These are phyloP conservation scores for Chironomus striatipennis DNA, from an alignment of 1,140 invertebrate genomes.

Conservation along the genomic window DNA sequence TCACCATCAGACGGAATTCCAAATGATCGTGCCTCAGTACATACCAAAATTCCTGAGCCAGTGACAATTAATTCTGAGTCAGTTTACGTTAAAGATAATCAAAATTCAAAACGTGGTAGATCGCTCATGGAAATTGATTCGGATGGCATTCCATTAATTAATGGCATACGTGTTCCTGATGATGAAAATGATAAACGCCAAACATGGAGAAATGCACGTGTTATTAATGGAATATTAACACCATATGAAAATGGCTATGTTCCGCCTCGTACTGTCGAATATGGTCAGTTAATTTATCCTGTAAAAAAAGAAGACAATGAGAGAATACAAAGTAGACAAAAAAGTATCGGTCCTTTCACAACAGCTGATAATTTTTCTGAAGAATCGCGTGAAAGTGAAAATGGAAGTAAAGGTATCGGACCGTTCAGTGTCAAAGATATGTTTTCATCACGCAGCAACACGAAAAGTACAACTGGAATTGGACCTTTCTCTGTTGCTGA, in stretches of 20 bases:
- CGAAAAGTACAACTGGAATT: conserved; percentile 34
- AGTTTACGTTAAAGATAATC: conserved; percentile 45
- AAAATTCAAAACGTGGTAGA: conserved; percentile 40
- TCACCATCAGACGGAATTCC: neutral
- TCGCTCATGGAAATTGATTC: conserved; percentile 50
- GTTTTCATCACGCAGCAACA: conserved; percentile 37
- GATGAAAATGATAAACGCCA: conserved; percentile 67
- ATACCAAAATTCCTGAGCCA: conserved; percentile 50
- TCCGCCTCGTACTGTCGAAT: conserved; percentile 47
- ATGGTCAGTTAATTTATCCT: conserved; percentile 40
- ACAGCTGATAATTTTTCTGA: conserved; percentile 36
- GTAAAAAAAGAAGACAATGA: conserved; percentile 43
- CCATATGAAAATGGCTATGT: conserved; percentile 57
- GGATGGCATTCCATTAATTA: conserved; percentile 67
- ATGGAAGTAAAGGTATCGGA: conserved; percentile 26
- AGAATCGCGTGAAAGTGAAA: conserved; percentile 24
- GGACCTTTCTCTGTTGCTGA: conserved; percentile 51
- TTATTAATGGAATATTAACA: conserved; percentile 70
- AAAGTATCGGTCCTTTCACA: conserved; percentile 35
- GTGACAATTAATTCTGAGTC: conserved; percentile 54
- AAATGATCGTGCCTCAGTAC: conserved; percentile 34
- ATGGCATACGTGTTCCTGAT: conserved; percentile 71
- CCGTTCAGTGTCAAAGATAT: conserved; percentile 37
- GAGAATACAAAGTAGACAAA: conserved; percentile 35
- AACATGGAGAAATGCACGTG: conserved; percentile 75